Evolutionary conservation across 2,888 invertebrate genomes (phyloP), one percentile per base, ranked within the genome.

Genomic region (Criorhina ranunculi): DNA sequence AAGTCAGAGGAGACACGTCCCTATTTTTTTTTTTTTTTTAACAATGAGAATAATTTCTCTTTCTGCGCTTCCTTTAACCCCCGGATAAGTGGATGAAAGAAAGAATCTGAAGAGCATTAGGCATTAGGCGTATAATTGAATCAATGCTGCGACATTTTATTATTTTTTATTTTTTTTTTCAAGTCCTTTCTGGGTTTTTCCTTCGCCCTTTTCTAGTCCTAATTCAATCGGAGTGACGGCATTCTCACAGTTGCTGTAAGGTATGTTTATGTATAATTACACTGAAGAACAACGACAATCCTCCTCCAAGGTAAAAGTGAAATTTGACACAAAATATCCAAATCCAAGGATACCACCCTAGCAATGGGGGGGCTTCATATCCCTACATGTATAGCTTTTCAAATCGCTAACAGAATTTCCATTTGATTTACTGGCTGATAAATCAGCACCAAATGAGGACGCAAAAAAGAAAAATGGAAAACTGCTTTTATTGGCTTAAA

Each of bases 381-480:
- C n/a, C n/a, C n/a, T n/a, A n/a, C n/a, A n/a, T n/a, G n/a, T n/a
- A n/a, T n/a, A n/a, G n/a, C n/a, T n/a, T n/a, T n/a, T n/a, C 5
- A 24, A 2, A 17, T 7, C 31, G 29, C 12, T 12, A n/a, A 31
- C 31, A 31, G 64, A 49, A 33, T 49, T 64, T 49, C 17, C 19
- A 49, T 64, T 62, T 44, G 60, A 62, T 33, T 66, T 51, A 35
- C 9, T 49, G 12, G n/a, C 24, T 12, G 49, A 64, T 66, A 66
- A 66, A 66, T 66, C 51, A 66, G 8, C 33, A 9, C n/a, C 17
- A 33, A 44, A 31, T 44, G 7, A 37, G 46, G 19, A 49, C 12
- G 24, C 19, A 44, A 1, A 11, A 11, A 33, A 33, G n/a, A 46
- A n/a, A 46, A 35, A 11, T 3, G 1, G 17, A 64, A 57, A 64